phyloP scores from a whole-genome alignment of 2,888 invertebrate species.

The Hemicrepidius hirtus region DNA sequence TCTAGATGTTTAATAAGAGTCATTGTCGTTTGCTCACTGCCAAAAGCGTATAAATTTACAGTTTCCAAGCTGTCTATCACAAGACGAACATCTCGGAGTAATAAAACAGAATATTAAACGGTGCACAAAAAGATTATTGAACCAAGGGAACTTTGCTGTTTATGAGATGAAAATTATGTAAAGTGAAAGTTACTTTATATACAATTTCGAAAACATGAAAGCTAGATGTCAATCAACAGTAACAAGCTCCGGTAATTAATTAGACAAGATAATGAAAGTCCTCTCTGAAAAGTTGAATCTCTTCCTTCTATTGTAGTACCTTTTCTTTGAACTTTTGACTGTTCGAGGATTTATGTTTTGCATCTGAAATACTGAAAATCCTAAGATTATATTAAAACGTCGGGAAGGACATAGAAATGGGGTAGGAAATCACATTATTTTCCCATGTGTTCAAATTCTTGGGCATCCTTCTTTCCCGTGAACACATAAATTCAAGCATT shows the following conservation, averaged over 20 bases:
- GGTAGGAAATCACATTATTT: constrained; percentile 17
- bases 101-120: constrained; percentile 35
- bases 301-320: too few species aligned
- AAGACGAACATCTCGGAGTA: constrained; percentile 7
- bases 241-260: background rate
- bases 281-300: too few species aligned
- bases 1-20: background rate
- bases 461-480: too few species aligned
- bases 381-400: constrained; percentile 15
- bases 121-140: constrained; percentile 31
- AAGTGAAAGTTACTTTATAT: constrained; percentile 9
- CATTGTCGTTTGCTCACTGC: background rate
- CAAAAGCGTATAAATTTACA: constrained; percentile 6
- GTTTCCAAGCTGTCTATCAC: constrained; percentile 7
- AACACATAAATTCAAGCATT: too few species aligned
- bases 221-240: background rate
- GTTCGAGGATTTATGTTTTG: constrained; percentile 1
- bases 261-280: too few species aligned
- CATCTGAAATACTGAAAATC: constrained; percentile 3
- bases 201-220: constrained; percentile 5
- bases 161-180: constrained; percentile 15
- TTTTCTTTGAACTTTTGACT: background rate
- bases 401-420: constrained; percentile 29
- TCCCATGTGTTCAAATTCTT: constrained; percentile 8
- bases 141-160: constrained; percentile 16